phyloP scores from a whole-genome alignment of 37 sponge, comb jelly and placozoan species.

The Hexactinellida sp. region DNA sequence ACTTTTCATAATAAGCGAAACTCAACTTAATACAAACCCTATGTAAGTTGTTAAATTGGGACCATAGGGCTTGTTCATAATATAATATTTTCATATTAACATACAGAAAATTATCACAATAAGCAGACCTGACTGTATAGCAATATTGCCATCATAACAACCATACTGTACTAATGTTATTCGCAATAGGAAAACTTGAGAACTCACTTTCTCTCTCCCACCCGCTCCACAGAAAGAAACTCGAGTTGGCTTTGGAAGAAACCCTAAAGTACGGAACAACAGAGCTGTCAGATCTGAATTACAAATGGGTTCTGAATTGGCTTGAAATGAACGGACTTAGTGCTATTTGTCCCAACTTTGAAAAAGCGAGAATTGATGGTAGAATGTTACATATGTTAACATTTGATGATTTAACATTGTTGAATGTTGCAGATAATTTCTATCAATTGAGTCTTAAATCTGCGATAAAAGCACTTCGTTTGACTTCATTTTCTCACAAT shows the following conservation, averaged over 20 bases:
- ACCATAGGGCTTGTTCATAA: too few relatives aligned
- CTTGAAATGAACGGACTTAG: background rate
- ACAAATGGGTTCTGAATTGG: constrained; percentile 6
- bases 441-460: background rate
- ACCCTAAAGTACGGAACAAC: background rate
- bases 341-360: background rate
- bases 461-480: background rate
- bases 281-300: background rate
- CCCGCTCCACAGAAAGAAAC: background rate
- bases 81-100: too few relatives aligned
- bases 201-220: background rate
- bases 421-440: background rate
- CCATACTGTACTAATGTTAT: too few relatives aligned
- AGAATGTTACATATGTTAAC: background rate
- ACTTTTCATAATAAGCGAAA: too few relatives aligned
- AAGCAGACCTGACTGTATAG: too few relatives aligned
- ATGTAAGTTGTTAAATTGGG: too few relatives aligned
- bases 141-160: too few relatives aligned
- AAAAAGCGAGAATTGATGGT: background rate
- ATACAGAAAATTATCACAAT: too few relatives aligned
- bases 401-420: background rate
- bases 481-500: background rate
- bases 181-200: background rate
- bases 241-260: background rate
- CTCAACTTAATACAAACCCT: too few relatives aligned